Evolutionary conservation across 2,797 vertebrate genomes (phyloP).

Genomic region (Poeciliopsis presidionis): DNA sequence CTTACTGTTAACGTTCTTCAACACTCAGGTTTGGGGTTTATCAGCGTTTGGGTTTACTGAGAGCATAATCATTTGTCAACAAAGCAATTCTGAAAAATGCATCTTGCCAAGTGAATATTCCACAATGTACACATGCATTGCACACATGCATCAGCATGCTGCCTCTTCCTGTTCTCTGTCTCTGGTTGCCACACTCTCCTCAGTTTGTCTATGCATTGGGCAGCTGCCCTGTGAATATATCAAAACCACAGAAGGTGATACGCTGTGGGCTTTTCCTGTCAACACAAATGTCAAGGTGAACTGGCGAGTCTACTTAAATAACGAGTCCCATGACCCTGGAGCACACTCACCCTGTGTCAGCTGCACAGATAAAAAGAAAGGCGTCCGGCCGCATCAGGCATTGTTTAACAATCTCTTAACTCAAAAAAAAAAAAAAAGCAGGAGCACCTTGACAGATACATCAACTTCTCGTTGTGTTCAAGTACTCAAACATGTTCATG

Average conservation of each 20-base stretch:
- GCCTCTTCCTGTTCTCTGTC: constrained; percentile 26
- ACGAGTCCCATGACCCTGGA: constrained; percentile 63
- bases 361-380: constrained; percentile 67
- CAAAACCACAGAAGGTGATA: constrained; percentile 79
- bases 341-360: constrained; percentile 40
- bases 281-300: constrained; percentile 85
- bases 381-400: constrained; percentile 69
- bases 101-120: not conserved
- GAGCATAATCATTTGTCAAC: not conserved
- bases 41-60: not conserved
- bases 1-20: not conserved
- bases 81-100: not conserved
- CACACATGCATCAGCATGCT: constrained; percentile 1
- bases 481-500: not conserved
- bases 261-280: constrained; percentile 80
- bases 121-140: not conserved
- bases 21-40: not conserved
- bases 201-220: constrained; percentile 70
- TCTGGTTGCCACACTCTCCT: constrained; percentile 49
- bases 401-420: constrained; percentile 22
- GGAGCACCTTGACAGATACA: not conserved
- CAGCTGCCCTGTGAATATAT: constrained; percentile 82
- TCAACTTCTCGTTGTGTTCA: not conserved
- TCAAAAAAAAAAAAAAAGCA: not conserved
- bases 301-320: constrained; percentile 83